phyloP scores from a whole-genome alignment of 2,797 vertebrate genomes.

The Buceros bicornis region DNA sequence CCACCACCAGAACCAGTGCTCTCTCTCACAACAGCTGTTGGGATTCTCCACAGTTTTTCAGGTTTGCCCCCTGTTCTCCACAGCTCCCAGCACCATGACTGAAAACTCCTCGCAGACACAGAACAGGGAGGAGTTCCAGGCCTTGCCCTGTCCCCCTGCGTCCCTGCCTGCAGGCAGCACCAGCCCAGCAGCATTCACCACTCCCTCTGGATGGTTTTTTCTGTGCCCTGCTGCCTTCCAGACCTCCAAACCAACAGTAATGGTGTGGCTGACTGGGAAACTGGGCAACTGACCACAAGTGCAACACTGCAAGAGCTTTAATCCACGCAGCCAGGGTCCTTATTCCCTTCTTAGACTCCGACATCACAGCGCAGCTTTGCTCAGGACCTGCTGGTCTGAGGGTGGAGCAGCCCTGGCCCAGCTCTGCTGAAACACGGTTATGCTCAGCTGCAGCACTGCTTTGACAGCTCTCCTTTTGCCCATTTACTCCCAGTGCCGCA shows the following conservation, averaged over 20 bases:
- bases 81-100: neutral
- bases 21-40: neutral
- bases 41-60: neutral
- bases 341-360: neutral
- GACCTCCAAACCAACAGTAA: neutral
- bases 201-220: neutral
- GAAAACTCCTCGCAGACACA: neutral
- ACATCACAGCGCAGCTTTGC: neutral
- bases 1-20: neutral
- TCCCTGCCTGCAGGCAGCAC: neutral
- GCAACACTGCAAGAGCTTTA: neutral
- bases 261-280: fast-evolving
- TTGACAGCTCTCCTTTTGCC: slow-evolving; percentile 5
- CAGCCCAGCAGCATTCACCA: neutral
- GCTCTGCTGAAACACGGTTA: neutral
- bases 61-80: neutral
- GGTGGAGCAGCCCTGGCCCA: neutral
- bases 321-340: neutral
- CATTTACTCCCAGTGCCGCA: slow-evolving; percentile 1
- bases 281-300: neutral
- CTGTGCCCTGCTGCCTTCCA: neutral
- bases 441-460: neutral
- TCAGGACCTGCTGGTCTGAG: neutral
- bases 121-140: neutral
- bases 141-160: neutral